Conservation (phyloP, 2,113 vertebrate species). For the Symphodus melops region DNA sequence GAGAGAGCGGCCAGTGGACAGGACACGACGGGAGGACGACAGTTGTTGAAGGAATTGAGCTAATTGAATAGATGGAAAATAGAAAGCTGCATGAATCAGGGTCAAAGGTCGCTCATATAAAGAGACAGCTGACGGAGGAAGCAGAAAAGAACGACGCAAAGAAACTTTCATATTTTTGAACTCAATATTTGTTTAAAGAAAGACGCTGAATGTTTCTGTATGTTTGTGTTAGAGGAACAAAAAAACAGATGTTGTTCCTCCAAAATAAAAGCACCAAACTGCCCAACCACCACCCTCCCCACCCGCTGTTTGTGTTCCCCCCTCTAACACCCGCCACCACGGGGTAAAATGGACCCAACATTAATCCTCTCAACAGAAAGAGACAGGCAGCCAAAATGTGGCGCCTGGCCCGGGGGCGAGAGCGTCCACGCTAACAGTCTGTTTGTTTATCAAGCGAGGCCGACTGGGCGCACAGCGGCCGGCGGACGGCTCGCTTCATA, state of each 20-base stretch:
- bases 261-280: too few relatives aligned
- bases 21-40: not conserved
- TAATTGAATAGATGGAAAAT: constrained; percentile 29
- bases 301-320: too few relatives aligned
- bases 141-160: too few relatives aligned
- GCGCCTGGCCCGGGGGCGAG: constrained; percentile 16
- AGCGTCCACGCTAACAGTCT: constrained; percentile 4
- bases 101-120: constrained; percentile 12
- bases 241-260: too few relatives aligned
- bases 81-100: not conserved
- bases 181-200: too few relatives aligned
- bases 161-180: too few relatives aligned
- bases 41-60: constrained; percentile 30
- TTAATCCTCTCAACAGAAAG: constrained; percentile 47
- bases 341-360: not conserved
- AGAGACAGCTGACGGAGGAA: not conserved
- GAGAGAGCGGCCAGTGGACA: not conserved
- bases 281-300: too few relatives aligned
- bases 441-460: constrained; percentile 7
- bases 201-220: too few relatives aligned
- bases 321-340: not conserved
- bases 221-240: too few relatives aligned
- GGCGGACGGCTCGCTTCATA: not conserved
- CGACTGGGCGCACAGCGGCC: not conserved
- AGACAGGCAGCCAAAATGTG: constrained; percentile 40